Conservation (phyloP, 1,140 invertebrate genomes). For the Olivierus martensii region DNA sequence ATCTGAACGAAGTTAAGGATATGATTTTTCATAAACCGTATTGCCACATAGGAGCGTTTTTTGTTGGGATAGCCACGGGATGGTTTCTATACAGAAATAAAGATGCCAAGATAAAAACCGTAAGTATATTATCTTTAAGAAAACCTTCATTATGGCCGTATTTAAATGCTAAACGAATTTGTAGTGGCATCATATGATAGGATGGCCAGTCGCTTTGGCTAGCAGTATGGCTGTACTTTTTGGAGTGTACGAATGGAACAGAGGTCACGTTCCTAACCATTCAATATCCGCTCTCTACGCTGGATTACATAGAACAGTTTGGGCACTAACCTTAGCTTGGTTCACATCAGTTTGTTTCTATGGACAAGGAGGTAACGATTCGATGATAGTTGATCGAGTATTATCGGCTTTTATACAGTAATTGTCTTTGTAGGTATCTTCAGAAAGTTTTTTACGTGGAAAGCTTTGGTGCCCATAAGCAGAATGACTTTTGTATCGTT, state of each 20-base stretch:
- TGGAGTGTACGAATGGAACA: constrained; percentile 13
- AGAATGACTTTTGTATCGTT: constrained; percentile 32
- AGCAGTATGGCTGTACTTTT: constrained; percentile 11
- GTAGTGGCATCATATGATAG: constrained; percentile 4
- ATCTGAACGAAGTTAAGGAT: no score
- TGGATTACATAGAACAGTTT: constrained; percentile 18
- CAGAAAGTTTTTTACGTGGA: constrained; percentile 30
- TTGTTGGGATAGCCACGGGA: constrained; percentile 14
- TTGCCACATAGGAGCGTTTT: constrained; percentile 19
- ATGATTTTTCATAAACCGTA: constrained; percentile 6
- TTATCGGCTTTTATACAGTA: background rate
- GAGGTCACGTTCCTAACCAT: constrained; percentile 9
- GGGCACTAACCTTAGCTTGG: constrained; percentile 21
- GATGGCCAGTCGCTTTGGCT: constrained; percentile 8
- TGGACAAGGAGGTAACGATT: constrained; percentile 15
- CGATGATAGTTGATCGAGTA: background rate
- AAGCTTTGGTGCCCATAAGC: constrained; percentile 28
- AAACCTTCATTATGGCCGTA: background rate
- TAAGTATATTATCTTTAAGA: background rate
- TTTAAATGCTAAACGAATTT: background rate
- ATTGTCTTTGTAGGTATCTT: constrained; percentile 24
- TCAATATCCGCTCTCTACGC: constrained; percentile 19
- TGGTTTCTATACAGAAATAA: constrained; percentile 9
- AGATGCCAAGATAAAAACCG: constrained; percentile 7
- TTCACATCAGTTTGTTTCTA: constrained; percentile 14